phyloP scores from a whole-genome alignment of 2,113 vertebrate species.

The Epinephelus fuscoguttatus region DNA sequence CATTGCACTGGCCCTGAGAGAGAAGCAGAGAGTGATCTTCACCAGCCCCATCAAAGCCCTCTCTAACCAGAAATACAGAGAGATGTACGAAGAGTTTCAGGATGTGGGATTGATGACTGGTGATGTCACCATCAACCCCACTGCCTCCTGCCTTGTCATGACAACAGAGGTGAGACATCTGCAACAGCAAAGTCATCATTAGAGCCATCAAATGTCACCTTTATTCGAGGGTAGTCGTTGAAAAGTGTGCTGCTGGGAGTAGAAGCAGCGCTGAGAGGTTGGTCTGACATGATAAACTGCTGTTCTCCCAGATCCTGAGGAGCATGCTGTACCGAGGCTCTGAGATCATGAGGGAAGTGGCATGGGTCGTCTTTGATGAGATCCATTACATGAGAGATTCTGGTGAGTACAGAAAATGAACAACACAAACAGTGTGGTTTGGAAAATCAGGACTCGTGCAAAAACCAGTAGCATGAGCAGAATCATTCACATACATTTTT shows the following conservation, averaged over 20 bases:
- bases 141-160: constrained; percentile 98
- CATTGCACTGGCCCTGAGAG: constrained; percentile 94
- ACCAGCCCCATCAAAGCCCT: constrained; percentile 99
- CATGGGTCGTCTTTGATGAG: constrained; percentile 99
- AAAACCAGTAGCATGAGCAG: neutral
- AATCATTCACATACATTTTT: neutral
- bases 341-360: constrained; percentile 98
- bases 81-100: constrained; percentile 99
- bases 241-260: neutral
- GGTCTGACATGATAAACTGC: neutral
- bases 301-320: constrained; percentile 90
- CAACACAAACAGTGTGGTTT: neutral
- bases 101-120: constrained; percentile 99
- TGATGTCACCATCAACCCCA: constrained; percentile 98
- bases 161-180: constrained; percentile 91
- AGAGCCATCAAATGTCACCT: neutral
- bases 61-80: constrained; percentile 98
- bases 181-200: neutral
- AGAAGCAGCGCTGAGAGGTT: neutral
- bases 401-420: constrained; percentile 80
- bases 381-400: constrained; percentile 99
- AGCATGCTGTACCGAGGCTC: constrained; percentile 99
- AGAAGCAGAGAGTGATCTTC: constrained; percentile 98
- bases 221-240: neutral
- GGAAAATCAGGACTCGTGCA: neutral